Base-by-base conservation (phyloP, 2,888 invertebrate species). In the Panopea generosa region DNA sequence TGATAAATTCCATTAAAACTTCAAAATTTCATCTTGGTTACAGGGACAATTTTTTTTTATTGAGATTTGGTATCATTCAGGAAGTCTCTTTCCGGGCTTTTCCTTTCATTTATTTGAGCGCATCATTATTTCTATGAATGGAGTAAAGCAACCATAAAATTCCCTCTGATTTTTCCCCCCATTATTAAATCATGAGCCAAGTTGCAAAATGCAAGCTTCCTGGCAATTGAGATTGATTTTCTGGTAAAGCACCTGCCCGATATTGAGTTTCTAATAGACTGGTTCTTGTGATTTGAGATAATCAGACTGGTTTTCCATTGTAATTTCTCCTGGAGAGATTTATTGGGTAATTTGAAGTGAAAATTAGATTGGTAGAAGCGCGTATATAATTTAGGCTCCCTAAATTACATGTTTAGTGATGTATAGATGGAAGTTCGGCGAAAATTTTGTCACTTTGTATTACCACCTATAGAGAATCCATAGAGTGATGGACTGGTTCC, bases 271-370 rank as follows among this genome's bases (percentile, higher is more conserved):
- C 67, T 49, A 67, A 66, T 61, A 66, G 76, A 76, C 70, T 70
- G 70, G 76, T 76, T 69, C 66, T 70, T 55, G 52, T 61, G 61
- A 56, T 62, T 47, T 40, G 53, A 70, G 62, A 70, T 66, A 70
- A 76, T 57, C 66, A 71, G 76, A 62, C 76, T 62, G 71, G 45
- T 67, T 67, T 49, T 43, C 49, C 67, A 56, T 67, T 62, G 62
- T 76, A 71, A 71, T 76, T 71, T 53, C 70, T 76, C 67, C 62
- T 70, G 52, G 69, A 45, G 61, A 71, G 76, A 76, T 76, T 71
- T 76, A 76, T 77, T 68, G 72, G 77, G 68, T 77, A 77, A 77
- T 77, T 68, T 69, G 62, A 72, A 73, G 77, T 77, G 77, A 77
- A 77, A 77, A 77, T 77, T 77, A 66, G 77, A 77, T 73, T 77